Evolutionary conservation across 1,140 invertebrate species (phyloP).

Genomic region (Drosophila kohkoa): DNA sequence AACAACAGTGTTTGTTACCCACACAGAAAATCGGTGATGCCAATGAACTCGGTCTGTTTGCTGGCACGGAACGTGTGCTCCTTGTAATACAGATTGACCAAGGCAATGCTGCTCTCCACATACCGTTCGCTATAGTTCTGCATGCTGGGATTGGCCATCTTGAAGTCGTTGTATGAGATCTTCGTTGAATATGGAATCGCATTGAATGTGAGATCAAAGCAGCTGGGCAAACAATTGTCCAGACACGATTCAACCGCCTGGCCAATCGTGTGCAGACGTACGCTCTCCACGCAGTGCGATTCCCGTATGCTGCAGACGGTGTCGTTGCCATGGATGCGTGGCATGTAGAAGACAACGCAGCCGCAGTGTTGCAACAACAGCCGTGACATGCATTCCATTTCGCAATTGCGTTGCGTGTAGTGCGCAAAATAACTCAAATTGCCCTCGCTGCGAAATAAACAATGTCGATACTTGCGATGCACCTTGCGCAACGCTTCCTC

Average conservation of each 20-base stretch:
- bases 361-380: conserved; percentile 88
- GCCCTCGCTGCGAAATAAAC: conserved; percentile 90
- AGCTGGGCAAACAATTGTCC: conserved; percentile 88
- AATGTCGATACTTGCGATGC: conserved; percentile 88
- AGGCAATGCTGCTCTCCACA: conserved; percentile 90
- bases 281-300: conserved; percentile 58
- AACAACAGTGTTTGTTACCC: conserved; percentile 78
- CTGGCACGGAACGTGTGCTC: conserved; percentile 89
- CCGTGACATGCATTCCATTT: conserved; percentile 90
- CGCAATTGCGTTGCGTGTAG: conserved; percentile 87
- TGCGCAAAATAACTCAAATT: conserved; percentile 86
- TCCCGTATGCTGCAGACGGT: conserved; percentile 64
- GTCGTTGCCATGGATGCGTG: conserved; percentile 76
- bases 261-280: conserved; percentile 52
- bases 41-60: conserved; percentile 90
- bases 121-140: conserved; percentile 88
- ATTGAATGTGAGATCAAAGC: conserved; percentile 88
- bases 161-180: conserved; percentile 65
- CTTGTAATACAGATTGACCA: conserved; percentile 90
- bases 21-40: conserved; percentile 91
- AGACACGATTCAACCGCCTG: conserved; percentile 67
- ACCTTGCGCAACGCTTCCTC: conserved; percentile 86
- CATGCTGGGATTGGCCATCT: conserved; percentile 36
- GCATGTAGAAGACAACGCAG: conserved; percentile 90
- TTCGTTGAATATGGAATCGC: conserved; percentile 86